phyloP scores from a whole-genome alignment of 2,113 vertebrate genomes.

The Tragelaphus scriptus region DNA sequence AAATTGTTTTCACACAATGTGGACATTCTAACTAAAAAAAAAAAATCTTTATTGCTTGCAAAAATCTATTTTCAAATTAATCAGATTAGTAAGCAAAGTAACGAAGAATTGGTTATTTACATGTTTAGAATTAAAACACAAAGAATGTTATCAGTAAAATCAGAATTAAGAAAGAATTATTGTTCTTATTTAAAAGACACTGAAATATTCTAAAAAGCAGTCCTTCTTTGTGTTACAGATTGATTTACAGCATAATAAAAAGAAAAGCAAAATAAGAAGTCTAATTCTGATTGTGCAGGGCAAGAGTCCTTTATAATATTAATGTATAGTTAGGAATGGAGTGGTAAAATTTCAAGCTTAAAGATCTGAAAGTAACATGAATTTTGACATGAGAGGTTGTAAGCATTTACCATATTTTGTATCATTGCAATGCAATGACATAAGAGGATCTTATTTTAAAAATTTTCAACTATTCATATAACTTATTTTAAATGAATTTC shows the following conservation, averaged over 20 bases:
- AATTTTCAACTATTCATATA: not conserved
- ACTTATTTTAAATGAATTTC: conserved; percentile 38
- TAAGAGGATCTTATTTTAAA: not conserved
- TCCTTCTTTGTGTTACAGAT: conserved; percentile 21
- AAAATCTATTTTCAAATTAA: conserved; percentile 44
- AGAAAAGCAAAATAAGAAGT: conserved; percentile 16
- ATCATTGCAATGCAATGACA: not conserved
- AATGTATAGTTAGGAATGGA: not conserved
- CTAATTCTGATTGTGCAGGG: conserved; percentile 35
- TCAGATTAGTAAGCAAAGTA: conserved; percentile 43
- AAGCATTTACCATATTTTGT: not conserved
- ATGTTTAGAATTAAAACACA: not conserved
- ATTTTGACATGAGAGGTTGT: conserved; percentile 14
- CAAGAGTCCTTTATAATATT: conserved; percentile 6
- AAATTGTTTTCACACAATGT: not conserved
- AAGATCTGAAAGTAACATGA: conserved; percentile 14
- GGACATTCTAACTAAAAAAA: conserved; percentile 9
- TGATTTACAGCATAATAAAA: not conserved
- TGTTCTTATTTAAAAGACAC: conserved; percentile 14
- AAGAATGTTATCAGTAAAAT: not conserved
- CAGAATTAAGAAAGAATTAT: conserved; percentile 34
- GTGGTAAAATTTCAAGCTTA: not conserved
- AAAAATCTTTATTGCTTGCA: not conserved
- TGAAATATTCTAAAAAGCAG: not conserved
- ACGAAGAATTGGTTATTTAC: conserved; percentile 24